These are phyloP conservation scores for Diadema setosum DNA, from an alignment of 35 echinoderm and acorn worm species.

Conservation along the genomic window DNA sequence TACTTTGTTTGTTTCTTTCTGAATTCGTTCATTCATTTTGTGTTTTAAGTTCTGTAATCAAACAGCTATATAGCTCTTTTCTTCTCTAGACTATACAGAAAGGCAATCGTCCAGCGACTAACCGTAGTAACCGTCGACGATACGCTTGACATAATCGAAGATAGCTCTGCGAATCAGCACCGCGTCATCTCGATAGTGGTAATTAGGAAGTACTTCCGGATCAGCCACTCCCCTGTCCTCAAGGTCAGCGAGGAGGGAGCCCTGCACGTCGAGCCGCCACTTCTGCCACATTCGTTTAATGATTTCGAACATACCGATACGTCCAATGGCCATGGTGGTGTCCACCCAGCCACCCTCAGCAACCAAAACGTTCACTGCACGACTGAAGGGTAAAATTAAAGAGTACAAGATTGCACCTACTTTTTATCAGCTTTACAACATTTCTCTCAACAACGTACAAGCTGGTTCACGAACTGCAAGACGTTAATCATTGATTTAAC, in stretches of 20 bases:
- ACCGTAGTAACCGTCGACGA: constrained; percentile 45
- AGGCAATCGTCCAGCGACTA: no score
- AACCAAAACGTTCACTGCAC: constrained; percentile 28
- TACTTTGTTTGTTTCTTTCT: no score
- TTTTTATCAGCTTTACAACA: no score
- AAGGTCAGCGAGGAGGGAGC: constrained; percentile 42
- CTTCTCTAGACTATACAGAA: no score
- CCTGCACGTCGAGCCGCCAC: constrained; percentile 57
- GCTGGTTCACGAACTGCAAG: no score
- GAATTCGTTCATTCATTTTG: no score
- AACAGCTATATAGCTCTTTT: no score
- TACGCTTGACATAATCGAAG: constrained; percentile 13
- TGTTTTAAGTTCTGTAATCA: no score
- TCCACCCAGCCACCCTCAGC: constrained; percentile 31
- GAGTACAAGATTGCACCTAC: no score
- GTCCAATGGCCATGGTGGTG: constrained; percentile 35
- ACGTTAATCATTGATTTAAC: no score
- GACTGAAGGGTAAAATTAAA: no score
- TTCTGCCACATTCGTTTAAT: not conserved
- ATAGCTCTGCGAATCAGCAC: constrained; percentile 43
- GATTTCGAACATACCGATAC: constrained; percentile 39
- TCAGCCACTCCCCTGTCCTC: constrained; percentile 43
- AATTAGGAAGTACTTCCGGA: constrained; percentile 48
- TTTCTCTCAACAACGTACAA: no score
- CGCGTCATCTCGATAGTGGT: constrained; percentile 64